Percentiles rank a stretch among this genome's conserved stretches.
Evolutionary conservation across 2,888 invertebrate species (phyloP).

Genomic region (Meteorus colon): DNA sequence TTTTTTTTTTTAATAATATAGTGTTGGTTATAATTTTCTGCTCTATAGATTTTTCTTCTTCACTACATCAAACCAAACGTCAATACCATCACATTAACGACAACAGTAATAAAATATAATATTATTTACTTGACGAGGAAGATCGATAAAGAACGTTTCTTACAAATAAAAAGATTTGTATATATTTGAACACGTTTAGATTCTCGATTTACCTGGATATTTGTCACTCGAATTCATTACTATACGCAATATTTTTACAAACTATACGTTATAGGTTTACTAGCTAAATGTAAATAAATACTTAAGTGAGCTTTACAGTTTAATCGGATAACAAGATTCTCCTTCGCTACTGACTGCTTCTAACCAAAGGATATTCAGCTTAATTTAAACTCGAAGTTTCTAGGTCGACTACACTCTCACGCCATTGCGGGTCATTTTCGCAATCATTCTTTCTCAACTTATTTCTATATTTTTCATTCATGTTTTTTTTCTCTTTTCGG

Average conservation of each 20-base stretch:
- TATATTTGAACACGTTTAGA: constrained; percentile 48
- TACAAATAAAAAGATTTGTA: constrained; percentile 32
- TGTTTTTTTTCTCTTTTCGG: neutral
- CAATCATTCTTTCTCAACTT: constrained; percentile 28
- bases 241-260: constrained; percentile 1
- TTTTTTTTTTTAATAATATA: neutral
- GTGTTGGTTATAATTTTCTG: neutral
- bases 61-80: constrained; percentile 10
- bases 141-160: neutral
- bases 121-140: neutral
- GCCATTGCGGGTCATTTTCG: constrained; percentile 63
- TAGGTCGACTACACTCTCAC: constrained; percentile 65
- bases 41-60: neutral
- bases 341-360: constrained; percentile 60
- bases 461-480: neutral
- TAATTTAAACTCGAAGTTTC: constrained; percentile 63
- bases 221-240: constrained; percentile 46
- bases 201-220: constrained; percentile 52
- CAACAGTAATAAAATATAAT: neutral
- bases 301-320: constrained; percentile 61
- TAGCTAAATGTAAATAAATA: constrained; percentile 59
- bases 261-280: constrained; percentile 35
- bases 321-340: constrained; percentile 61
- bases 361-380: constrained; percentile 64
- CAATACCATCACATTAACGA: neutral